Conservation (phyloP, 1,140 invertebrate species). For the Batillaria attramentaria region DNA sequence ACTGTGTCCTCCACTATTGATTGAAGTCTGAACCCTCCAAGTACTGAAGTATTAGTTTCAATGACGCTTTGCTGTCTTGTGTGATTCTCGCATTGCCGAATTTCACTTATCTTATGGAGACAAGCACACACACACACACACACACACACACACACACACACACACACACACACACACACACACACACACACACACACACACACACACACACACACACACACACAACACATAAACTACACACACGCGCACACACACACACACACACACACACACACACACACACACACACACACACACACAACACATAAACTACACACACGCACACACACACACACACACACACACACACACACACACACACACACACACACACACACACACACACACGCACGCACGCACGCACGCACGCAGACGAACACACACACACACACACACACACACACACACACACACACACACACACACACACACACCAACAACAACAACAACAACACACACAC, state of each 20-base stretch:
- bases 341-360: conserved; percentile 5
- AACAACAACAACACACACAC: no score
- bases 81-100: no score
- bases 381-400: not conserved
- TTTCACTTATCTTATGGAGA: not conserved
- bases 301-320: not conserved
- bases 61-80: no score
- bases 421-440: conserved; percentile 16
- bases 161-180: not conserved
- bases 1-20: no score
- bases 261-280: no score
- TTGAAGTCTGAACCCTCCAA: no score
- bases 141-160: not conserved
- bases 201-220: conserved; percentile 16
- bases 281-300: no score
- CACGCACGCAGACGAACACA: not conserved
- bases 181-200: conserved; percentile 16
- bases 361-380: conserved; percentile 14
- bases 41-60: no score
- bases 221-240: no score
- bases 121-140: not conserved
- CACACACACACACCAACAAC: not conserved
- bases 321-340: conserved; percentile 1
- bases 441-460: conserved; percentile 7
- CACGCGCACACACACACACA: no score